Evolutionary conservation across 2,113 vertebrate genomes (phyloP).

Genomic region (Zosterops japonicus): DNA sequence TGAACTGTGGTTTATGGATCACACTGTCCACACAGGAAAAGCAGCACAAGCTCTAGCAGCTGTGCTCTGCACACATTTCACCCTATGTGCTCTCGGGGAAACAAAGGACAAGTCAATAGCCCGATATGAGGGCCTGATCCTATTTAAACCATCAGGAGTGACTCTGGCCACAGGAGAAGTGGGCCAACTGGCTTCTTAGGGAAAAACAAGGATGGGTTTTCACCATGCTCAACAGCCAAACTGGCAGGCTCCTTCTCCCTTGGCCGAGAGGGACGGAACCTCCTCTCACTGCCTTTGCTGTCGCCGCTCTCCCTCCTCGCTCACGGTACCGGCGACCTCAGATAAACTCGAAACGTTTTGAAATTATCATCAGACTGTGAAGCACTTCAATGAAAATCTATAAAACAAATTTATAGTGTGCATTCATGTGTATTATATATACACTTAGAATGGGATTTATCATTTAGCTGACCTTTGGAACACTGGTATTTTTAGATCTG

Average conservation of each 20-base stretch:
- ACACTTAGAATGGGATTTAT: constrained; percentile 50
- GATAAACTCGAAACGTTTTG: constrained; percentile 26
- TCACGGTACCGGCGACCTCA: background rate
- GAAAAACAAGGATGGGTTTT: background rate
- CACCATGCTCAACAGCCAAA: background rate
- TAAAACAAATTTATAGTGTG: constrained; percentile 62
- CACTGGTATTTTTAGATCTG: constrained; percentile 55
- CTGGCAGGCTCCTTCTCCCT: background rate
- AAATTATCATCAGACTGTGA: constrained; percentile 57
- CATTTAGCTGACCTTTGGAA: constrained; percentile 61
- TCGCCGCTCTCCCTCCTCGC: background rate
- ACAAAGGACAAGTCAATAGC: constrained; percentile 35
- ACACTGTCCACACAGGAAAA: background rate
- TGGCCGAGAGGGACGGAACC: accelerated
- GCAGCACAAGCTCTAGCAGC: constrained; percentile 23
- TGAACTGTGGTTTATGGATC: background rate
- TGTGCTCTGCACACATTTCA: background rate
- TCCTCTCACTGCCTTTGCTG: background rate
- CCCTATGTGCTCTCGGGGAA: background rate
- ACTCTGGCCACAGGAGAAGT: constrained; percentile 1
- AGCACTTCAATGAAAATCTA: constrained; percentile 61
- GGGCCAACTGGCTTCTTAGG: background rate
- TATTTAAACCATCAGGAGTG: background rate
- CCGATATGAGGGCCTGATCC: background rate
- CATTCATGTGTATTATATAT: constrained; percentile 44